These are phyloP conservation scores for Amiota minor DNA, from an alignment of 2,888 invertebrate genomes.

Conservation along the genomic window DNA sequence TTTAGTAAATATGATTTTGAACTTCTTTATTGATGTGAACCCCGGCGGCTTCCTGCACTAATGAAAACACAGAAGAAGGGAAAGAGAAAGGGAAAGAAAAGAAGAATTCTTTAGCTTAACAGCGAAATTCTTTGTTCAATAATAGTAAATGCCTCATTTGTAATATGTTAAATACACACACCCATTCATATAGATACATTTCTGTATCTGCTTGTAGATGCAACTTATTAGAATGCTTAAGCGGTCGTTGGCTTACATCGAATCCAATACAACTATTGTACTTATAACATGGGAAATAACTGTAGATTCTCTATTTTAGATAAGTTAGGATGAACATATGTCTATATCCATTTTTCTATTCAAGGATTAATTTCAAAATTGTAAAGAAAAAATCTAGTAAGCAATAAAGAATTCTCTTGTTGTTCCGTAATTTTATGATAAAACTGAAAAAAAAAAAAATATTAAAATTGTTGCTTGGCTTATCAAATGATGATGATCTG, in stretches of 20 bases:
- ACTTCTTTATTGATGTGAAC: constrained; percentile 27
- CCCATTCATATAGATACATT: constrained; percentile 6
- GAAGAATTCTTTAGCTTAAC: constrained; percentile 30
- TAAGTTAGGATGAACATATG: too few relatives aligned
- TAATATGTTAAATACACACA: neutral
- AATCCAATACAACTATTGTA: too few relatives aligned
- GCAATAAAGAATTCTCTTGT: too few relatives aligned
- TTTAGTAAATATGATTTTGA: constrained; percentile 34
- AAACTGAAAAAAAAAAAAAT: too few relatives aligned
- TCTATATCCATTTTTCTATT: too few relatives aligned
- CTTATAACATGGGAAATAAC: too few relatives aligned
- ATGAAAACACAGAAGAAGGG: neutral
- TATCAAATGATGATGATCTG: constrained; percentile 36
- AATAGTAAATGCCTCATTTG: constrained; percentile 16
- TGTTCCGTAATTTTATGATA: too few relatives aligned
- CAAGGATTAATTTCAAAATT: too few relatives aligned
- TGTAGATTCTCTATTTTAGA: too few relatives aligned
- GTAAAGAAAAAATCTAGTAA: too few relatives aligned
- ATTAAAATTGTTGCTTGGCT: neutral
- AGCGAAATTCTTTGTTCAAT: constrained; percentile 53
- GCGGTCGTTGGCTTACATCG: constrained; percentile 54
- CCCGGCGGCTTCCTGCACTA: neutral
- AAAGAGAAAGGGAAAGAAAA: too few relatives aligned
- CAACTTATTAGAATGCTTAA: neutral
- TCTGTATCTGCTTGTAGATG: neutral